phyloP scores from a whole-genome alignment of 1,140 invertebrate genomes.

The Arctopsyche grandis region DNA sequence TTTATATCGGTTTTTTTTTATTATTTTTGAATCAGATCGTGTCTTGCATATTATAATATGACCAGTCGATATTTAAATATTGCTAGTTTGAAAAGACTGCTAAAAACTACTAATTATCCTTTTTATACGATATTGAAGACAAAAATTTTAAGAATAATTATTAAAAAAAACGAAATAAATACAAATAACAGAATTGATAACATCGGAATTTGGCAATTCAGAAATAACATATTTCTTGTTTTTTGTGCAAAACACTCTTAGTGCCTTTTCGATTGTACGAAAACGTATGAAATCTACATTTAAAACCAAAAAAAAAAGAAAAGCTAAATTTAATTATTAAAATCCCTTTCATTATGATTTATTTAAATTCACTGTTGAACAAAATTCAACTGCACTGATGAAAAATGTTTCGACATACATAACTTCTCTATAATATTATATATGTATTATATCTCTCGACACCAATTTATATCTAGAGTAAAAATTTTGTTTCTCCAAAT shows the following conservation, averaged over 20 bases:
- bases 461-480: slow-evolving; percentile 28
- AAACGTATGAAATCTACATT: slow-evolving; percentile 14
- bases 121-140: slow-evolving; percentile 30
- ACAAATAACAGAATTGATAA: neutral
- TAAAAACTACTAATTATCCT: slow-evolving; percentile 27
- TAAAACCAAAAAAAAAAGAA: slow-evolving; percentile 10
- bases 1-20: neutral
- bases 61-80: slow-evolving; percentile 26
- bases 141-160: neutral
- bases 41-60: neutral
- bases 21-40: slow-evolving; percentile 14
- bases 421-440: slow-evolving; percentile 8
- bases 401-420: neutral
- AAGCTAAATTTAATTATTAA: neutral
- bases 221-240: slow-evolving; percentile 4
- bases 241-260: slow-evolving; percentile 37
- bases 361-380: neutral
- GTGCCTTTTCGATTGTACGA: slow-evolving; percentile 42
- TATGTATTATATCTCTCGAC: slow-evolving; percentile 23
- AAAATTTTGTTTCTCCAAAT: neutral
- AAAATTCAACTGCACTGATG: slow-evolving; percentile 12
- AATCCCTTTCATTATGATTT: slow-evolving; percentile 3
- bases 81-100: slow-evolving; percentile 37
- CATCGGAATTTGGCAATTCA: neutral
- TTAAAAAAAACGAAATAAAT: neutral